Evolutionary conservation across 2,888 invertebrate species (phyloP), one percentile per base, ranked within the genome.

Genomic region (Latrodectus elegans): DNA sequence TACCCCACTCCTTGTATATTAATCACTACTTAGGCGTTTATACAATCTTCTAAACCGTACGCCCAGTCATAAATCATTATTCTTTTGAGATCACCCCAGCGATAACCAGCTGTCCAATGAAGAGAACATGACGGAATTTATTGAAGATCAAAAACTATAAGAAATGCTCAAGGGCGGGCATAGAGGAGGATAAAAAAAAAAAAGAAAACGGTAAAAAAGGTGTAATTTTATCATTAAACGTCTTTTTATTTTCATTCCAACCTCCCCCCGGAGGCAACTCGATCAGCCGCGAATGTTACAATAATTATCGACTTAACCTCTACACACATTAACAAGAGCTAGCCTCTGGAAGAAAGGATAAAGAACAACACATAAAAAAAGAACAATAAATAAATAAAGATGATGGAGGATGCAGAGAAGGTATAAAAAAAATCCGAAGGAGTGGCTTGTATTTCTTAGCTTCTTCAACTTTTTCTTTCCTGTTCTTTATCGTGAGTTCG

Each of bases 171-270:
- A 22, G 22, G 22, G 22, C 22, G 22, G 22, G 1, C 22, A 55
- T 14, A 11, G 67, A 67, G 15, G 67, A 64, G 53, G 65, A 51
- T 38, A 11, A 22, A 65, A 76, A 65, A 76, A 65, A 15, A 22
- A 65, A 65, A 49, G n/a, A 74, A 74, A 17, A 51, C 9, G n/a
- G 55, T 17, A 53, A 17, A 49, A 77, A 72, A 77, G 77, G 77
- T 77, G 77, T 78, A 84, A 84, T 84, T 84, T 84, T 67, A 84
- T 71, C 84, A 84, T 84, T 84, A 84, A 84, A 77, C 51, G 53
- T 67, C 77, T 53, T 72, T 72, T 84, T 65, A 51, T 77, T 64
- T 76, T 72, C 11, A 67, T 52, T 78, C 17, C 65, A 64, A 53
- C 52, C 26, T 75, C 53, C 22, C 64, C 49, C 83, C 53, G 8